phyloP scores from a whole-genome alignment of 2,888 invertebrate species.

The Uropetala carovei region DNA sequence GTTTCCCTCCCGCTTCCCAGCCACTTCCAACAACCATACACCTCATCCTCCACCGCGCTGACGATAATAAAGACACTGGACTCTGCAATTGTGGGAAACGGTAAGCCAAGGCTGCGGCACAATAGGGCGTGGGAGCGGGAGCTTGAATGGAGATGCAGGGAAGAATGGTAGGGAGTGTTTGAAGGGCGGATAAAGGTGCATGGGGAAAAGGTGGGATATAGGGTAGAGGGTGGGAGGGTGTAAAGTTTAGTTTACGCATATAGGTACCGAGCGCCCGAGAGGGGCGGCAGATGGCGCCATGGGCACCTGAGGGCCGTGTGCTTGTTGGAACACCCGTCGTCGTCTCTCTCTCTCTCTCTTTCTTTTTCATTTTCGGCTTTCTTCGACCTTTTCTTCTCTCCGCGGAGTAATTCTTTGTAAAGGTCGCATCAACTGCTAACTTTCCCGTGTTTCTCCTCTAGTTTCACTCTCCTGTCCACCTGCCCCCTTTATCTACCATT shows the following conservation, averaged over 20 bases:
- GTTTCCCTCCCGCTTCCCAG: neutral
- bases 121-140: neutral
- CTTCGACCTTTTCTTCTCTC: too few relatives aligned
- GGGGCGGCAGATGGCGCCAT: neutral
- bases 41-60: neutral
- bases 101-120: constrained; percentile 9
- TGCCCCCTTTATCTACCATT: too few relatives aligned
- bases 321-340: neutral
- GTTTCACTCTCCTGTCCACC: too few relatives aligned
- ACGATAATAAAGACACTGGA: constrained; percentile 11
- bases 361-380: too few relatives aligned
- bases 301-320: neutral
- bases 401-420: too few relatives aligned
- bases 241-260: neutral
- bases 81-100: constrained; percentile 6
- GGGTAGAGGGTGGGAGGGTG: neutral
- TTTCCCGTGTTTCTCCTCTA: too few relatives aligned
- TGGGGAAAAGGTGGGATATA: too few relatives aligned
- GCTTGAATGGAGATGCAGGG: neutral
- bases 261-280: neutral
- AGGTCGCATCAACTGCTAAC: too few relatives aligned
- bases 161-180: neutral
- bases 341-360: too few relatives aligned
- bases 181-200: too few relatives aligned
- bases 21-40: too few relatives aligned